These are phyloP conservation scores for Thryonomys swinderianus DNA, from an alignment of 2,113 vertebrate species.

Conservation along the genomic window DNA sequence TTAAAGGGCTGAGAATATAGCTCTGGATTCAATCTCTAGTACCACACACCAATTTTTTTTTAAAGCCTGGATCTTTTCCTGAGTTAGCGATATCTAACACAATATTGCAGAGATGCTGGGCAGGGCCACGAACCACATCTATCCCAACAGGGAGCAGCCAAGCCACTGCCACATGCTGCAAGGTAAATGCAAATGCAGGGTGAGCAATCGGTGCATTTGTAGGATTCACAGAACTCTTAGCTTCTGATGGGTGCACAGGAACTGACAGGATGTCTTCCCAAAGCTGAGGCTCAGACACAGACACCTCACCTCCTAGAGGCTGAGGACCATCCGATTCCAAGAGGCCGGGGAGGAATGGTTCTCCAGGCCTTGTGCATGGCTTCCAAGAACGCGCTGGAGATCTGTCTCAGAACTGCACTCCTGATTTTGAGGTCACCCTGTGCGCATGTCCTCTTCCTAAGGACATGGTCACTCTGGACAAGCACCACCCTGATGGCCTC, in stretches of 20 bases:
- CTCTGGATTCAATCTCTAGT: background rate
- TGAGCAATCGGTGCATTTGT: background rate
- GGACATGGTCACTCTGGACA: background rate
- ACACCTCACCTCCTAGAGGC: background rate
- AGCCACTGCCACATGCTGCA: accelerated
- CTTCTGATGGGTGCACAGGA: too few species aligned
- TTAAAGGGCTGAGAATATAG: background rate
- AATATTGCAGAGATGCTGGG: background rate
- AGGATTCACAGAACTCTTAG: background rate
- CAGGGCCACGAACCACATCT: background rate
- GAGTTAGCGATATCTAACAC: background rate
- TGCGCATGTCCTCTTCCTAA: background rate
- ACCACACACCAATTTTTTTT: background rate
- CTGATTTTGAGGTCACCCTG: background rate
- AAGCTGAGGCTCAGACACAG: background rate
- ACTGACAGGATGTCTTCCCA: background rate
- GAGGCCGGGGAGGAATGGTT: background rate
- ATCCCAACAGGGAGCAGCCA: background rate
- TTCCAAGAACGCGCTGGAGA: background rate
- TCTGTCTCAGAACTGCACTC: background rate
- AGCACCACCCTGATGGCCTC: background rate
- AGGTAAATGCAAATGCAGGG: too few species aligned
- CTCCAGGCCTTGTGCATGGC: too few species aligned
- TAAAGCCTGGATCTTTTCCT: background rate
- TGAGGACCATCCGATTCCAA: background rate